Percentiles rank a stretch among this genome's conserved stretches.
These are phyloP conservation scores for Morus bassanus DNA, from an alignment of 2,797 vertebrate genomes.

Conservation along the genomic window DNA sequence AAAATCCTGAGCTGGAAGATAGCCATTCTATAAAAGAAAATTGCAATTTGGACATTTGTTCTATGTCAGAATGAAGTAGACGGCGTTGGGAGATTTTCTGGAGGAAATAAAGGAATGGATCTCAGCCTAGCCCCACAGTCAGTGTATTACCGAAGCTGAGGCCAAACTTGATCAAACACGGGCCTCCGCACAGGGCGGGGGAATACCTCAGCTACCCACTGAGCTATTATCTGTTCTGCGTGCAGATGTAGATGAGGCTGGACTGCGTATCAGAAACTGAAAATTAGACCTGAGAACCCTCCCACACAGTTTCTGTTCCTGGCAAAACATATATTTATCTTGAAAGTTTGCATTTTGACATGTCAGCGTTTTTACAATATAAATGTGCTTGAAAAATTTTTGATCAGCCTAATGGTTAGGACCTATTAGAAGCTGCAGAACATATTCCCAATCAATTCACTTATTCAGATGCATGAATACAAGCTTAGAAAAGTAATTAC, in stretches of 20 bases:
- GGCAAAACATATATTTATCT: not conserved
- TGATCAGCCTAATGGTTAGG: constrained; percentile 52
- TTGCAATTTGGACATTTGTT: not conserved
- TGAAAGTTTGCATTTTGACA: not conserved
- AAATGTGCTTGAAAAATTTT: constrained; percentile 35
- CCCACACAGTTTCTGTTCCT: not conserved
- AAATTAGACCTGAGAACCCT: not conserved
- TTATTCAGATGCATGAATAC: constrained; percentile 47
- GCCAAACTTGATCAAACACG: not conserved
- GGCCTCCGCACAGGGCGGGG: accelerated
- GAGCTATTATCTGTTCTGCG: not conserved
- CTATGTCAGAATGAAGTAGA: not conserved
- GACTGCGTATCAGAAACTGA: not conserved
- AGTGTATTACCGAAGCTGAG: accelerated
- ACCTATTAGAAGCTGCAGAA: constrained; percentile 25
- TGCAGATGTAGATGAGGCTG: not conserved
- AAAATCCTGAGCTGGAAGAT: not conserved
- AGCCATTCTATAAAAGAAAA: not conserved
- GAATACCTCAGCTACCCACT: not conserved
- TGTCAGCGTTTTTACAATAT: constrained; percentile 10
- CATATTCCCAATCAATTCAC: constrained; percentile 34
- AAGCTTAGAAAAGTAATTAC: constrained; percentile 58
- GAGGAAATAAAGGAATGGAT: not conserved
- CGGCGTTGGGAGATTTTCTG: not conserved
- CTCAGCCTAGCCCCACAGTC: not conserved